phyloP scores from a whole-genome alignment of 2,797 vertebrate genomes.

The Naso thynnoides region DNA sequence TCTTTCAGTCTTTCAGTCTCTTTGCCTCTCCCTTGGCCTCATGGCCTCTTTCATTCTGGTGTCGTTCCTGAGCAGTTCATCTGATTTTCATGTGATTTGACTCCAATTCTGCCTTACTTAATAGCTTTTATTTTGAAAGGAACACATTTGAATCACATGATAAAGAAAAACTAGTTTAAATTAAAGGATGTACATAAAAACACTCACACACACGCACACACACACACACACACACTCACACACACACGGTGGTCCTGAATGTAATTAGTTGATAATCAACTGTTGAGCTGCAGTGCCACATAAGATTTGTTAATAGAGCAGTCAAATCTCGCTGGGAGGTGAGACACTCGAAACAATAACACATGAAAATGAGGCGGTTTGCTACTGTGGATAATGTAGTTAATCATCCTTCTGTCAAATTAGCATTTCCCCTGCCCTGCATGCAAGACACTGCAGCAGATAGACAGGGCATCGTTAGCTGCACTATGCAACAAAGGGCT shows the following conservation, averaged over 20 bases:
- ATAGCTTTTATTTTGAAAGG: not conserved
- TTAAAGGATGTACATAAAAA: too few relatives aligned
- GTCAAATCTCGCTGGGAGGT: slow-evolving; percentile 67
- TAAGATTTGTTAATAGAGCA: slow-evolving; percentile 65
- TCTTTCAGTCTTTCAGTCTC: slow-evolving; percentile 65
- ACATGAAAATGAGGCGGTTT: slow-evolving; percentile 67
- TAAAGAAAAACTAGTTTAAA: too few relatives aligned
- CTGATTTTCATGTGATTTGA: slow-evolving; percentile 12
- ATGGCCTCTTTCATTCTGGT: slow-evolving; percentile 31
- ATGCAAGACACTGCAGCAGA: slow-evolving; percentile 56
- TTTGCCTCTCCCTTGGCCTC: slow-evolving; percentile 40
- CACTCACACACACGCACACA: too few relatives aligned
- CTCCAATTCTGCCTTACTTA: not conserved
- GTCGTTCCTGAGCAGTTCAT: not conserved
- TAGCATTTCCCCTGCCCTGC: slow-evolving; percentile 64
- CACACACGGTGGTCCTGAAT: not conserved
- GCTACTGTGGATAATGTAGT: slow-evolving; percentile 72
- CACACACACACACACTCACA: too few relatives aligned
- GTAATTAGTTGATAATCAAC: slow-evolving; percentile 5
- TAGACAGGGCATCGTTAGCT: slow-evolving; percentile 64
- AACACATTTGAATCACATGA: not conserved
- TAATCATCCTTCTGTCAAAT: slow-evolving; percentile 82
- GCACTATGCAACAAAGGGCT: slow-evolving; percentile 60
- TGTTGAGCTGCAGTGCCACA: slow-evolving; percentile 25
- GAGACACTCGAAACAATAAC: slow-evolving; percentile 69